Base-by-base conservation (phyloP, 2,113 vertebrate species). In the Callopanchax toddi region DNA sequence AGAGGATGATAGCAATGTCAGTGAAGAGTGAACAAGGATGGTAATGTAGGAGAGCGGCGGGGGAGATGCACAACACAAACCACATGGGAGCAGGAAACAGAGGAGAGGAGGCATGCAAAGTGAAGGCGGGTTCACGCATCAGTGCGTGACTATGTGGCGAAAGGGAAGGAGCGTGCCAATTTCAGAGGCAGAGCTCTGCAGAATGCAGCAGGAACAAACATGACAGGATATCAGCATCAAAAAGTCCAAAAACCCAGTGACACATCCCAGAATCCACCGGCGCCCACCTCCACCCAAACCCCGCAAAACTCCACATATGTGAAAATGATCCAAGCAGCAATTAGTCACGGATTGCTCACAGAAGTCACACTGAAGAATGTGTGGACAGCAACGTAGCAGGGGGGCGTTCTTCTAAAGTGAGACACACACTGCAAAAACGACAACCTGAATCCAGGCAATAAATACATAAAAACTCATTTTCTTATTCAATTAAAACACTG, bases 191-290 rank as follows among this genome's bases (percentile, higher is more conserved):
- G 50, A 71, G 57, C 79, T 65, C 64, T 61, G 60, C 23, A 12
- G 75, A 67, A 79, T 15, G 48, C 74, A 59, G 61, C 65, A 6
- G 71, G 66, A 74, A 36, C 57, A 75, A 83, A 81, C 81, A 74
- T 68, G 72, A 83, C 72, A 69, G 56, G 48, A 71, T 53, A 74
- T 84, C 71, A 80, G 74, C 71, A 67, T 71, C 77, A 67, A 58
- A 79, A 69, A 72, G 57, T 15, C 12, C 60, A 21, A 56, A 6
- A 73, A 72, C 74, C 66, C 69, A 76, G 83, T 56, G 67, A 80
- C 46, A 72, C 64, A 58, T 53, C 42, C 21, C 6, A 42, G 63
- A n/a, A 18, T 58, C 37, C 52, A 48, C 4, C 3, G 11, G 50
- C 23, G 18, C 55, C 7, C 50, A 32, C 5, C 68, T 62, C 57